Evolutionary conservation across 2,888 invertebrate genomes (phyloP), one percentile per base, ranked within the genome.

Genomic region (Pyrrhosoma nymphula): DNA sequence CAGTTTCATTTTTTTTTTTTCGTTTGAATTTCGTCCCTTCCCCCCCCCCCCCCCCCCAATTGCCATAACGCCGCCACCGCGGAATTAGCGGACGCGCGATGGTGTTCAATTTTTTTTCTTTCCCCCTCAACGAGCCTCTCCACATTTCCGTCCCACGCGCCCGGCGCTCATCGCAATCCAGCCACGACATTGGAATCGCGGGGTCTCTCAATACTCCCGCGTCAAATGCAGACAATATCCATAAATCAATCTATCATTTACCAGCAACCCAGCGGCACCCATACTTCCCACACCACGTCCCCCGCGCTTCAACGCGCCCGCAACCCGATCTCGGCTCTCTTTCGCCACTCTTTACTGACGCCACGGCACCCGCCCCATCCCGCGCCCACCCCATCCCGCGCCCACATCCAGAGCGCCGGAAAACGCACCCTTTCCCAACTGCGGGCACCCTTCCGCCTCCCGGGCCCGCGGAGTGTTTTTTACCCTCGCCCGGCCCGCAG

Each of bases 181-280:
- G 93, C 93, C 63, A 93, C 69, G 93, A 93, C 93, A 93, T 69
- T 75, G 93, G 93, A 93, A 93, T 93, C 93, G 93, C 69, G 69
- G 93, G 93, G 26, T 69, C 93, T 93, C 93, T 93, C 93, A 93
- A 93, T 93, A 93, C 93, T 75, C 93, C 60, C 93, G 93, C 69
- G 93, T 93, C 93, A 93, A 63, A 69, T n/a, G 93, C 93, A 93
- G 93, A 93, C 93, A 93, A 93, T 93, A 93, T 93, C 93, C 93
- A 93, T 93, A 93, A 93, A 93, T 93, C 93, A 93, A 93, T 93
- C 93, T 93, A 93, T 93, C 69, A 93, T 93, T 93, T 93, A 93
- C 93, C 93, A 93, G 75, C 16, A 47, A 93, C 63, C 63, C 91
- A 60, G 60, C 60, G 60, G 60, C 60, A 90, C 39, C 91, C 35